Conservation (phyloP, 2,797 vertebrate species). For the Eulemur coronatus region DNA sequence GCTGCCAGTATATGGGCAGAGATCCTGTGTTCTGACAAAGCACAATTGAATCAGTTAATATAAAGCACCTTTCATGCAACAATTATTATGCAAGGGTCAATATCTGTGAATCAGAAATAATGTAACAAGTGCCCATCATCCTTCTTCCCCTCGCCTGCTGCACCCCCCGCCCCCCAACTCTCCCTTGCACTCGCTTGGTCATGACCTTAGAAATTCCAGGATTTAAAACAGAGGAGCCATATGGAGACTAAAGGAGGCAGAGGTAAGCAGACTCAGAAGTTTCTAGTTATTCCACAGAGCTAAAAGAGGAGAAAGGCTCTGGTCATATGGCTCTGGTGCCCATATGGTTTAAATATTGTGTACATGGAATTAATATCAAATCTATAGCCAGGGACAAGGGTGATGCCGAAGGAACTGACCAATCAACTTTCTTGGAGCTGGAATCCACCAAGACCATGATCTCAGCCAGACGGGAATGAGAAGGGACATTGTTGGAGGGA, state of each 20-base stretch:
- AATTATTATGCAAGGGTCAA: neutral
- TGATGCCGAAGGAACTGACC: neutral
- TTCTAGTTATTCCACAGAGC: neutral
- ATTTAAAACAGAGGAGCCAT: neutral
- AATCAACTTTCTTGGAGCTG: neutral
- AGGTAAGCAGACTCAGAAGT: neutral
- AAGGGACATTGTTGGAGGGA: neutral
- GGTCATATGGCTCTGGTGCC: neutral
- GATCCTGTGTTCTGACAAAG: neutral
- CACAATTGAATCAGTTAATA: neutral
- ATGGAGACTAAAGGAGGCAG: neutral
- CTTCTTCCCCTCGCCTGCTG: neutral
- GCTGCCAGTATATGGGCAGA: neutral
- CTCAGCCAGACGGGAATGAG: neutral
- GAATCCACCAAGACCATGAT: neutral
- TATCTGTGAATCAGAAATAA: neutral
- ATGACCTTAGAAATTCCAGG: slow-evolving; percentile 5
- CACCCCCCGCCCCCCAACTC: neutral
- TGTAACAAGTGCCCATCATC: neutral
- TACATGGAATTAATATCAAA: slow-evolving; percentile 3
- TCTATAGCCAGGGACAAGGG: neutral
- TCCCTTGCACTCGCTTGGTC: neutral
- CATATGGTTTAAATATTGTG: neutral
- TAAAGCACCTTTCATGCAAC: neutral
- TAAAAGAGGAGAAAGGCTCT: neutral